phyloP scores from a whole-genome alignment of 2,113 vertebrate species.

The Chaenocephalus aceratus region DNA sequence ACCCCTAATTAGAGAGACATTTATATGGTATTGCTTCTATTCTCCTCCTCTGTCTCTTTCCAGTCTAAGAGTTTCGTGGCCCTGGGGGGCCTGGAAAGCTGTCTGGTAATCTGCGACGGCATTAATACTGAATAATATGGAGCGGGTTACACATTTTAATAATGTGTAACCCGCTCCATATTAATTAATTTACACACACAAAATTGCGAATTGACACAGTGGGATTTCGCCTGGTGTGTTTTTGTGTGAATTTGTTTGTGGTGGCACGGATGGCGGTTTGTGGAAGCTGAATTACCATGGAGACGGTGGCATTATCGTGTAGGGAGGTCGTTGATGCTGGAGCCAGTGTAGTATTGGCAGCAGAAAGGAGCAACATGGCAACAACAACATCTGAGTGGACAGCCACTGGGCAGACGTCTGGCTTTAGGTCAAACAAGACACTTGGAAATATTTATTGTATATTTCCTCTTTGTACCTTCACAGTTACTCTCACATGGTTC shows the following conservation, averaged over 20 bases:
- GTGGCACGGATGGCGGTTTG: slow-evolving; percentile 41
- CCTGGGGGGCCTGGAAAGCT: slow-evolving; percentile 46
- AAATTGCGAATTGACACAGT: slow-evolving; percentile 33
- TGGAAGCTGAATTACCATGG: slow-evolving; percentile 79
- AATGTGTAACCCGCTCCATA: too few species aligned
- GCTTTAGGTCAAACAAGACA: neutral
- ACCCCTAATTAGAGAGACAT: slow-evolving; percentile 55
- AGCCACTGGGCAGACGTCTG: slow-evolving; percentile 1
- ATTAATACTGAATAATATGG: slow-evolving; percentile 76
- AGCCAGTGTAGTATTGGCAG: slow-evolving; percentile 27
- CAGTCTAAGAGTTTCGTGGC: slow-evolving; percentile 39
- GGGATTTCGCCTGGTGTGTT: slow-evolving; percentile 36
- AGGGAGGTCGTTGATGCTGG: slow-evolving; percentile 36
- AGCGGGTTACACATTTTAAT: slow-evolving; percentile 32
- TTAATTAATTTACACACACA: slow-evolving; percentile 72
- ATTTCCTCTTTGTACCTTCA: neutral
- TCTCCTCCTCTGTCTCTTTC: slow-evolving; percentile 14
- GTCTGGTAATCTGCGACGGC: slow-evolving; percentile 72
- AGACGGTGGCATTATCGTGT: slow-evolving; percentile 68
- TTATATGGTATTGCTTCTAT: slow-evolving; percentile 41
- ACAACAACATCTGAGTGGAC: slow-evolving; percentile 14
- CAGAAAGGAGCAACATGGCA: slow-evolving; percentile 29
- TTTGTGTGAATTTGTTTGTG: slow-evolving; percentile 40
- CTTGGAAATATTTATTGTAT: neutral
- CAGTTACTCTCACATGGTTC: neutral